Evolutionary conservation across 2,888 invertebrate species (phyloP), one percentile per base, ranked within the genome.

Genomic region (Ophion obscuratus): DNA sequence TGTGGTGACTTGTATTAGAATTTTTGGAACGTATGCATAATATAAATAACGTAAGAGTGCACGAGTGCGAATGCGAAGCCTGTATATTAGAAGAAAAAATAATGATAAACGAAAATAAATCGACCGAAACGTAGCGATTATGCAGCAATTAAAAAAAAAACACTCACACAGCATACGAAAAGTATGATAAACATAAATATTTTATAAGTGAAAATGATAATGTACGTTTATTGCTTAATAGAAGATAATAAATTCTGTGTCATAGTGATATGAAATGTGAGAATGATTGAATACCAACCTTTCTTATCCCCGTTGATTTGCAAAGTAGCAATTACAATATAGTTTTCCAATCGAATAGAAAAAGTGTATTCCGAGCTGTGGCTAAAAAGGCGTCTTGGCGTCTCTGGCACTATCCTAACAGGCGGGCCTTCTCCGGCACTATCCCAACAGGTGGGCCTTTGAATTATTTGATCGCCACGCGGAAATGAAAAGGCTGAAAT

Each of bases 221-320:
- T 93, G 92, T 92, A 93, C 90, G 90, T 92, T 92, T 91, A 90
- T 89, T 91, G 92, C 93, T 93, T 94, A 24, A 90, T 91, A 92
- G 91, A 90, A 88, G 92, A 91, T 91, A 93, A 93, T 92, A 92
- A 92, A 92, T 90, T 93, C 89, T 93, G 92, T 93, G 93, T 93
- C 91, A 92, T 92, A 92, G 87, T 87, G 66, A 85, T 61, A 66
- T 74, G 83, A 83, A 61, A 53, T 24, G 59, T 24, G 11, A 64
- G 0, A 70, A 84, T 79, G 64, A 73, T 68, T 77, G 7, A 44
- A 73, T 40, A 74, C 83, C 77, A 73, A 81, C 70, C 78, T 47
- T 47, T n/a, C 64, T 53, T 2, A 20, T 14, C 53, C 27, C 76
- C 31, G 17, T 53, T 27, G 27, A 62, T 17, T 44, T 44, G 17